Conservation (phyloP, 2,888 invertebrate species). For the Branchellion lobata region DNA sequence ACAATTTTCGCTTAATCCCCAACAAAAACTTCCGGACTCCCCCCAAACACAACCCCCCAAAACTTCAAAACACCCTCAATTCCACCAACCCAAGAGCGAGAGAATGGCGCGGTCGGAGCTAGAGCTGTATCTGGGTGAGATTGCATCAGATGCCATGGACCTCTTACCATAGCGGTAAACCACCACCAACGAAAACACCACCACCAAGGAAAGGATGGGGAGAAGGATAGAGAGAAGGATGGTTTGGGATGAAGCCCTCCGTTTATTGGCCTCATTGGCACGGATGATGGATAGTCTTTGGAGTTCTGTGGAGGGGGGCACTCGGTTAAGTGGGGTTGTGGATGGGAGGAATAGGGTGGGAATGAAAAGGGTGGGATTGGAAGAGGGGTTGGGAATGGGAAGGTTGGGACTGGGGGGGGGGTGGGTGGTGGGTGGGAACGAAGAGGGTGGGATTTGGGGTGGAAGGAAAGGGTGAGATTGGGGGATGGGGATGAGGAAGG, state of each 20-base stretch:
- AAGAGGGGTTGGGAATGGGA: too few species aligned
- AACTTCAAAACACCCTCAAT: slow-evolving; percentile 59
- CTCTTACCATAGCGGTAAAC: slow-evolving; percentile 75
- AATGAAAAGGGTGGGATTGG: too few species aligned
- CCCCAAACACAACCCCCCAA: slow-evolving; percentile 11
- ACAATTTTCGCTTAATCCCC: too few species aligned
- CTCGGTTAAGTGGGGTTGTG: too few species aligned
- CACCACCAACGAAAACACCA: slow-evolving; percentile 69
- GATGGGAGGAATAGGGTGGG: too few species aligned
- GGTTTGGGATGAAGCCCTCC: not conserved
- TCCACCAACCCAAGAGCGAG: slow-evolving; percentile 69
- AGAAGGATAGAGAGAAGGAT: slow-evolving; percentile 64
- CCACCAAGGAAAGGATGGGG: slow-evolving; percentile 66
- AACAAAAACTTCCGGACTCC: too few species aligned
- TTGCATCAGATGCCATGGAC: slow-evolving; percentile 76
- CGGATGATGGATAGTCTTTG: not conserved
- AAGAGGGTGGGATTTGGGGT: too few species aligned
- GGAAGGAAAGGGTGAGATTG: too few species aligned
- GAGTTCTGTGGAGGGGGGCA: not conserved
- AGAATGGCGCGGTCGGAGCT: slow-evolving; percentile 78
- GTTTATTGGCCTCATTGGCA: not conserved
- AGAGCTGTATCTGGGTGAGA: slow-evolving; percentile 79
- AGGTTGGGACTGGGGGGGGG: too few species aligned
- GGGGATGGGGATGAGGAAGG: too few species aligned
- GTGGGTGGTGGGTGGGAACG: too few species aligned